Conservation (phyloP, 2,797 vertebrate species). For the Siniperca scherzeri region DNA sequence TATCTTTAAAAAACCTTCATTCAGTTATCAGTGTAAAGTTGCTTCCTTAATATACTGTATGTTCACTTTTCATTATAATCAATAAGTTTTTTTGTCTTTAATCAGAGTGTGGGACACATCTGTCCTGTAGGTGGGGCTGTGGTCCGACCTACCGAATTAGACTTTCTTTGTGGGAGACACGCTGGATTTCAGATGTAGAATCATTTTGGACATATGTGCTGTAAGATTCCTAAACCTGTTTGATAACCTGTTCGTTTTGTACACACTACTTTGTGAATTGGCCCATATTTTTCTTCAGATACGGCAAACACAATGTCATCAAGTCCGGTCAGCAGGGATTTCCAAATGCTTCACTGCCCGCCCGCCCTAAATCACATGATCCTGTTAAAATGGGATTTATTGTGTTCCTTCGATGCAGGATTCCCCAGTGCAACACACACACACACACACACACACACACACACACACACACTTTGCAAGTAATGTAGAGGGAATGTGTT, state of each 20-base stretch:
- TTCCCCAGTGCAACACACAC: slow-evolving; percentile 49
- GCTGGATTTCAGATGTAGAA: neutral
- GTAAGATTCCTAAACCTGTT: neutral
- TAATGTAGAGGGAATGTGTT: slow-evolving; percentile 67
- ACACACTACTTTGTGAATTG: rapidly evolving
- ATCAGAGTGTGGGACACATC: neutral
- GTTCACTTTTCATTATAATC: slow-evolving; percentile 15
- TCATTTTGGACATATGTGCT: neutral
- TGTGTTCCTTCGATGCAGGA: slow-evolving; percentile 53
- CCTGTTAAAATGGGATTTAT: slow-evolving; percentile 66
- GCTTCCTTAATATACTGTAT: neutral
- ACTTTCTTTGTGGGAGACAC: neutral
- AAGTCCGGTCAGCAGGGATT: slow-evolving; percentile 31
- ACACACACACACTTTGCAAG: slow-evolving; percentile 43
- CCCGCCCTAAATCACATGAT: slow-evolving; percentile 67
- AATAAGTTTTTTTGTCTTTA: slow-evolving; percentile 39
- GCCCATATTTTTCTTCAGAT: neutral
- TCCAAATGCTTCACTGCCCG: slow-evolving; percentile 30
- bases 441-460: slow-evolving; percentile 34
- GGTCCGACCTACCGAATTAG: neutral
- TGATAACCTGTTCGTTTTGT: neutral
- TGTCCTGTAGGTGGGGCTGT: slow-evolving; percentile 66
- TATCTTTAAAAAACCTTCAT: neutral
- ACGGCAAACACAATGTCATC: slow-evolving; percentile 41
- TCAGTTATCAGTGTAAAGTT: neutral